These are phyloP conservation scores for Drosophila grimshawi DNA, from an alignment of 1,140 invertebrate genomes.

Conservation along the genomic window DNA sequence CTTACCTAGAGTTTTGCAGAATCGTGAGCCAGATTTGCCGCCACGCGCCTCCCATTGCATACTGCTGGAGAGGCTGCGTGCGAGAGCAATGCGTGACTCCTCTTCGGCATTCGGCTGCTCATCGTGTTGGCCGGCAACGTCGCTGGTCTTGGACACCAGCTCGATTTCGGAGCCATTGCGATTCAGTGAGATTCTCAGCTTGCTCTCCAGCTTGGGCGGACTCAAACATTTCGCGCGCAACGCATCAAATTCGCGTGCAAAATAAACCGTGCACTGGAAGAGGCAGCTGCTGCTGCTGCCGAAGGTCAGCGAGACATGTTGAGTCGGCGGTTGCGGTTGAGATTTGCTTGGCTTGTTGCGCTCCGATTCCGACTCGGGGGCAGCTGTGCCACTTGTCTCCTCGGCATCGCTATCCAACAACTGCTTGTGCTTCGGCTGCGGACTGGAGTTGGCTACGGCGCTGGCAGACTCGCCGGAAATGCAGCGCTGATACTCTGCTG, in stretches of 20 bases:
- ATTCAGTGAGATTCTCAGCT: constrained; percentile 78
- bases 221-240: constrained; percentile 86
- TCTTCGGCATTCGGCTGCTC: constrained; percentile 62
- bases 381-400: constrained; percentile 23
- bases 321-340: constrained; percentile 68
- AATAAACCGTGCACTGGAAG: constrained; percentile 94
- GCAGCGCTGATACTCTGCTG: constrained; percentile 89
- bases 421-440: constrained; percentile 63
- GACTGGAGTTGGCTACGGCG: constrained; percentile 55
- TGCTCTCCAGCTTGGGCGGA: constrained; percentile 68
- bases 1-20: constrained; percentile 93
- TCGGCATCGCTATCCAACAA: constrained; percentile 61
- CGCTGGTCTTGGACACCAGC: constrained; percentile 73
- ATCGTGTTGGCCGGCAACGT: constrained; percentile 31
- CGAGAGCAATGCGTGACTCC: constrained; percentile 85
- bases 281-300: constrained; percentile 88
- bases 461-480: constrained; percentile 22
- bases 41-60: constrained; percentile 97
- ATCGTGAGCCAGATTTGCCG: constrained; percentile 98
- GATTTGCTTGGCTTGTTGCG: constrained; percentile 33
- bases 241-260: constrained; percentile 93
- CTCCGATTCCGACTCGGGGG: constrained; percentile 38
- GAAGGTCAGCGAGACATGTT: constrained; percentile 89
- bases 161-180: constrained; percentile 75
- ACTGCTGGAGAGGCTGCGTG: constrained; percentile 94